phyloP scores from a whole-genome alignment of 2,113 vertebrate genomes.

The Daboia siamensis region DNA sequence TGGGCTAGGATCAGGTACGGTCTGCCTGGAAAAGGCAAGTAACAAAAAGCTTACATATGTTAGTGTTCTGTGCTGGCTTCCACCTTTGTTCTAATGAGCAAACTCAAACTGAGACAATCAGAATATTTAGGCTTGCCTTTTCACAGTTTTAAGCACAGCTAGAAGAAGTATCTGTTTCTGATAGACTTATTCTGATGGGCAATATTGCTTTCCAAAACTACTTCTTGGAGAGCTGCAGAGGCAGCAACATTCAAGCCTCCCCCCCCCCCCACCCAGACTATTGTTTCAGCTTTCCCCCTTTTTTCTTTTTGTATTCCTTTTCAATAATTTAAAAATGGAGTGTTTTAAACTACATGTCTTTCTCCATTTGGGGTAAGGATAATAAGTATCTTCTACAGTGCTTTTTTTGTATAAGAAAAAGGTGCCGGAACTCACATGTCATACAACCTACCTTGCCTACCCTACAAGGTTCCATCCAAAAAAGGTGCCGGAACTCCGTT shows the following conservation, averaged over 20 bases:
- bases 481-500: too few species aligned
- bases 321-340: background rate
- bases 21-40: background rate
- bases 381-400: background rate
- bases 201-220: background rate
- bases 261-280: background rate
- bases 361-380: background rate
- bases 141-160: background rate
- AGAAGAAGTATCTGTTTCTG: background rate
- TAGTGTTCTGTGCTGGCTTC: background rate
- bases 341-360: background rate
- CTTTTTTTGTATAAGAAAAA: too few species aligned
- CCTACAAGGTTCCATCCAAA: too few species aligned
- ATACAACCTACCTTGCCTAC: too few species aligned
- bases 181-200: background rate
- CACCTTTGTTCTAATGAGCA: background rate
- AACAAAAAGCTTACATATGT: background rate
- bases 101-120: background rate
- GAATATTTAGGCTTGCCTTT: background rate
- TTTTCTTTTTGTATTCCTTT: background rate
- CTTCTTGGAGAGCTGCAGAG: background rate
- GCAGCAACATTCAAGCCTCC: background rate
- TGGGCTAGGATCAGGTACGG: background rate
- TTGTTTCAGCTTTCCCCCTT: background rate
- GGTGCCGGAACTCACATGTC: too few species aligned